These are phyloP conservation scores for Meriones unguiculatus DNA, from an alignment of 2,113 vertebrate genomes.

Conservation along the genomic window DNA sequence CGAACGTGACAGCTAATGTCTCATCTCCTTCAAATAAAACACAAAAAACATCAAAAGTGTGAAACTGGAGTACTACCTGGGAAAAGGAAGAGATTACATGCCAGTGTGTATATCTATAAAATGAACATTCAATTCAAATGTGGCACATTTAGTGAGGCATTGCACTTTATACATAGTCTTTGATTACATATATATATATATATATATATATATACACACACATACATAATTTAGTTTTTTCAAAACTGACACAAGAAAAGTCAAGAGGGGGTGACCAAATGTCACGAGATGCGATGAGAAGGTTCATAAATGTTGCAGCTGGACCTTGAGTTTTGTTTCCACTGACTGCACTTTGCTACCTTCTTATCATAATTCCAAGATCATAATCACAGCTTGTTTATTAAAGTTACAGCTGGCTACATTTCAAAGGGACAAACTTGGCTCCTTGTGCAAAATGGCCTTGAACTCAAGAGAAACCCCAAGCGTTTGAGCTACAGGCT, in stretches of 20 bases:
- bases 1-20: neutral
- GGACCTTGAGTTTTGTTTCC: neutral
- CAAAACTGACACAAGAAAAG: neutral
- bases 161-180: neutral
- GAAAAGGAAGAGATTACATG: neutral
- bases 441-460: neutral
- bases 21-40: slow-evolving; percentile 10
- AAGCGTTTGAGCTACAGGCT: neutral
- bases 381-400: neutral
- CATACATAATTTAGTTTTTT: neutral
- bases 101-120: too few species aligned
- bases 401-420: neutral
- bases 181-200: neutral
- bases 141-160: neutral
- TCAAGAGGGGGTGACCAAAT: neutral
- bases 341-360: neutral
- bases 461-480: neutral
- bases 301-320: neutral
- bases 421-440: neutral
- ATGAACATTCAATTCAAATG: neutral
- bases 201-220: too few species aligned
- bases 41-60: neutral
- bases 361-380: neutral
- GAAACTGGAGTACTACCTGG: neutral
- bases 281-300: slow-evolving; percentile 26